A percentile compares a stretch with the other conserved stretches of the same genome.
Evolutionary conservation across 2,113 vertebrate genomes (phyloP).

Genomic region (Gulo gulo): DNA sequence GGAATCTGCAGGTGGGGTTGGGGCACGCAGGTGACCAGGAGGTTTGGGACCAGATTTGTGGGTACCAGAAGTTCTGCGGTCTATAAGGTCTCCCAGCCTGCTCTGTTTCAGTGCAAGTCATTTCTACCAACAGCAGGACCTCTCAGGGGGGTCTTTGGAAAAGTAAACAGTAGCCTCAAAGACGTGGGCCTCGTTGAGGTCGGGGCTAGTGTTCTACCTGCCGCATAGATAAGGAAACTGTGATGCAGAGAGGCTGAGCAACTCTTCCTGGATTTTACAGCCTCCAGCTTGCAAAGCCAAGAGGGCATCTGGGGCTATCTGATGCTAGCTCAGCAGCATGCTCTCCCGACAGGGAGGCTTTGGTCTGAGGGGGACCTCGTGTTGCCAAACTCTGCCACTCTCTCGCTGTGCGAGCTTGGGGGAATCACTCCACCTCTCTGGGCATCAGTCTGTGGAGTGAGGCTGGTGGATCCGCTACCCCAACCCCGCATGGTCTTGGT

Average conservation of each 20-base stretch:
- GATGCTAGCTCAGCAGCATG: fast-evolving
- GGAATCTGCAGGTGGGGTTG: background rate
- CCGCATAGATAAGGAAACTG: background rate
- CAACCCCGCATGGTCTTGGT: background rate
- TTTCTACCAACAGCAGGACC: background rate
- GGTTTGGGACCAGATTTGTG: background rate
- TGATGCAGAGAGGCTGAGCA: background rate
- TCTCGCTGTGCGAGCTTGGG: background rate
- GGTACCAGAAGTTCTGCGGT: background rate
- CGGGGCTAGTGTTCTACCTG: too few relatives aligned
- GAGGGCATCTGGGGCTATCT: background rate
- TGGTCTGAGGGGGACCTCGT: background rate
- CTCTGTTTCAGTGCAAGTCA: background rate
- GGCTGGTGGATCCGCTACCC: background rate
- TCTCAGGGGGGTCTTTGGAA: background rate
- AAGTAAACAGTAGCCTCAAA: background rate
- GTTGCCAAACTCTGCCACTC: background rate
- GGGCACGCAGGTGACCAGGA: background rate
- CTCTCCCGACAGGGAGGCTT: background rate
- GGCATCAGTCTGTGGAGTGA: background rate
- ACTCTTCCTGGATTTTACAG: background rate
- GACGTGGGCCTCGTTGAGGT: fast-evolving
- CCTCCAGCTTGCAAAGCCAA: background rate
- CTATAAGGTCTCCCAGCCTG: background rate
- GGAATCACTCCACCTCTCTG: background rate